A percentile compares a stretch with the other conserved stretches of the same genome.
Evolutionary conservation across 2,113 vertebrate genomes (phyloP).

Genomic region (Lichenostomus cassidix): DNA sequence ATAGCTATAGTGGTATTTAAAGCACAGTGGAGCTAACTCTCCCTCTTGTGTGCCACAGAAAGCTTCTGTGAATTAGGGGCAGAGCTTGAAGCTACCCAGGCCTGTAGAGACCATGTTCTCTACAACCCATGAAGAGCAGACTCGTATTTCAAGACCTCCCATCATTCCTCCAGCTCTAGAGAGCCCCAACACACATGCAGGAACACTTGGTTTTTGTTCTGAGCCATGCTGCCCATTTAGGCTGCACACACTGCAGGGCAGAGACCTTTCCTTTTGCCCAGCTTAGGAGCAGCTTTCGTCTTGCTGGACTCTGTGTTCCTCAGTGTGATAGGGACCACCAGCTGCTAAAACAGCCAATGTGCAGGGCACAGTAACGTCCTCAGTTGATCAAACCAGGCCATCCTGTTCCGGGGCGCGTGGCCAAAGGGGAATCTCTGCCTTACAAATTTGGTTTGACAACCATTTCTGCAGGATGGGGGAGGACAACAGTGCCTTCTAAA

Average conservation of each 20-base stretch:
- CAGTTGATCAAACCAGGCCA: not conserved
- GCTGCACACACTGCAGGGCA: not conserved
- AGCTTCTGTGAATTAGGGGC: not conserved
- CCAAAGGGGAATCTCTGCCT: not conserved
- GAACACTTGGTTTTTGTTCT: not conserved
- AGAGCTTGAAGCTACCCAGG: not conserved
- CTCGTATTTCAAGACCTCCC: not conserved
- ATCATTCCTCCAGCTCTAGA: not conserved
- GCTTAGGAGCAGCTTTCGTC: not conserved
- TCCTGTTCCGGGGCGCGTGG: not conserved
- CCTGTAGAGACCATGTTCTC: not conserved
- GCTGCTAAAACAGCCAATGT: not conserved
- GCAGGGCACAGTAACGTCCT: not conserved
- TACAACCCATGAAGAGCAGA: not conserved
- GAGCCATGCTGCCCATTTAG: not conserved
- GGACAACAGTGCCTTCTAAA: not conserved
- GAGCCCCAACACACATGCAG: not conserved
- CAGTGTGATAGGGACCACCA: not conserved
- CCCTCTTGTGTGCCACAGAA: not conserved
- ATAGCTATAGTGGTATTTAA: not conserved
- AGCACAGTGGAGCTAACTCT: not conserved
- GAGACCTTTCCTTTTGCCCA: not conserved
- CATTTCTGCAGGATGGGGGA: not conserved
- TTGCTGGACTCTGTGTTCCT: not conserved
- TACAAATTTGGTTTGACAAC: not conserved